Base-by-base conservation (phyloP, 2,113 vertebrate species). In the Albula goreensis region DNA sequence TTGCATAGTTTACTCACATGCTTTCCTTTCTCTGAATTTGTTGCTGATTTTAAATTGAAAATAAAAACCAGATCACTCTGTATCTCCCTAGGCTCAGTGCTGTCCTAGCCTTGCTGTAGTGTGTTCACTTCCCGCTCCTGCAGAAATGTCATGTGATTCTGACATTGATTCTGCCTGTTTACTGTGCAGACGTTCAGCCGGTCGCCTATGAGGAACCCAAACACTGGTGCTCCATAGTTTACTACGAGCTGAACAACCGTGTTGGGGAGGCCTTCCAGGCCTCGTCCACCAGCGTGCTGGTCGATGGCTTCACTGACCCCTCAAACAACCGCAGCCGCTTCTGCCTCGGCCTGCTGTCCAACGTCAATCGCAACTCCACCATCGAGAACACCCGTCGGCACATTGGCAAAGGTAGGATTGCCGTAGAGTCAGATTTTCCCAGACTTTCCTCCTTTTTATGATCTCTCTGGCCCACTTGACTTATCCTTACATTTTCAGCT, bases 181-280 rank as follows among this genome's bases (percentile, higher is more conserved):
- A 93, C 91, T 92, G 93, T 90, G 17, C 94, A 99, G 98, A 99
- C 94, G 97, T 99, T 70, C 98, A 99, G 91, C 97, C 98, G 0
- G 98, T 99, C 80, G 98, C 98, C 81, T 99, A 99, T 0, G 97
- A 98, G 86, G 98, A 99, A 89, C 98, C 98, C 0, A 99, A 98
- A 94, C 97, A 99, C 94, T 99, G 98, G 98, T 99, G 98, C 94
- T 99, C 98, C 79, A 99, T 99, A 90, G 98, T 99, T 91, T 99
- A 99, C 95, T 99, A 99, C 1, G 98, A 99, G 96, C 97, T 99
- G 90, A 99, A 99, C 92, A 99, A 99, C 89, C 97, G 98, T 0
- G 98, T 99, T 0, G 98, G 98, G 1, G 98, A 99, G 89, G 98
- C 98, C 0, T 99, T 99, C 94, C 98, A 98, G 1, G 98, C 98